A percentile compares a stretch with the other conserved stretches of the same genome.
Evolutionary conservation across 2,797 vertebrate genomes (phyloP).

Genomic region (Erethizon dorsatum): DNA sequence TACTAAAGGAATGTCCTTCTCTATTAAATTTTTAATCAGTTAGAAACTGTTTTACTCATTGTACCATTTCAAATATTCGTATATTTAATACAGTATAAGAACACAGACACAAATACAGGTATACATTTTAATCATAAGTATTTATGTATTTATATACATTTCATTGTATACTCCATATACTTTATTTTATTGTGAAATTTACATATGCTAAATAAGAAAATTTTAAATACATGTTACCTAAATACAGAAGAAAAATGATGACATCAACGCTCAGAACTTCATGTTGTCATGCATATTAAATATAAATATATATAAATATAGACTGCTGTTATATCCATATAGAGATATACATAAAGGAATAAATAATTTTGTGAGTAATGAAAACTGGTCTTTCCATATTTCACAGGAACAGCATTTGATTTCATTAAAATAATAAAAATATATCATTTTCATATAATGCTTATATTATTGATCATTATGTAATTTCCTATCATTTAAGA

Average conservation of each 20-base stretch:
- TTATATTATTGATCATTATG: not conserved
- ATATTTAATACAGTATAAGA: not conserved
- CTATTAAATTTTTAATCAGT: constrained; percentile 13
- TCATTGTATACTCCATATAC: not conserved
- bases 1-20: not conserved
- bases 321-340: not conserved
- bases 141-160: not conserved
- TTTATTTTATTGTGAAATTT: constrained; percentile 52
- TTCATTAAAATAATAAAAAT: constrained; percentile 26
- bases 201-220: not conserved
- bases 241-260: not conserved
- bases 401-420: not conserved
- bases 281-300: not conserved
- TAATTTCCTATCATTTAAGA: not conserved
- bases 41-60: not conserved
- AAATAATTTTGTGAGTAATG: not conserved
- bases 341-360: not conserved
- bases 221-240: not conserved
- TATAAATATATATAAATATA: not conserved
- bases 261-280: not conserved
- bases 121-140: not conserved
- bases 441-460: not conserved
- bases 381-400: not conserved
- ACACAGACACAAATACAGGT: not conserved
- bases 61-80: constrained; percentile 18